Evolutionary conservation across 2,888 invertebrate species (phyloP).

Genomic region (Epiblema foenella): DNA sequence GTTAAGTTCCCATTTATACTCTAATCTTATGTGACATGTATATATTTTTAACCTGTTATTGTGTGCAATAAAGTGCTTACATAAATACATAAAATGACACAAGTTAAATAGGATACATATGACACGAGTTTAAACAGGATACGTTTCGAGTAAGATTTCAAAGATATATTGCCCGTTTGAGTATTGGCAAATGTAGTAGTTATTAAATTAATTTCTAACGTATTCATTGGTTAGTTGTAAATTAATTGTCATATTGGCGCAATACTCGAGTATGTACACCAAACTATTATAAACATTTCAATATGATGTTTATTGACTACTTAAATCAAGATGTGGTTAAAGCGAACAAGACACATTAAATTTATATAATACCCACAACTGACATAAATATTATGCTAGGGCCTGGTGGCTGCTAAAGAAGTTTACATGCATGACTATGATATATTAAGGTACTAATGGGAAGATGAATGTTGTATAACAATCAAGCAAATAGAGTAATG

Average conservation of each 20-base stretch:
- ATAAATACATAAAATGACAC: too few species aligned
- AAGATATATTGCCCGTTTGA: conserved; percentile 7
- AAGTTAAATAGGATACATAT: too few species aligned
- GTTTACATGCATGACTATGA: background rate
- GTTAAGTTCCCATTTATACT: too few species aligned
- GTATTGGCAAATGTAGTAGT: background rate
- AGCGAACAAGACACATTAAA: conserved; percentile 21
- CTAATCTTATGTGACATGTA: too few species aligned
- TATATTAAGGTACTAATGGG: background rate
- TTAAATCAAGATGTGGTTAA: conserved; percentile 26
- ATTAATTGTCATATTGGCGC: conserved; percentile 19
- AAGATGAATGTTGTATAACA: background rate
- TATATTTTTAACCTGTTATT: too few species aligned
- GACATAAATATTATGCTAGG: conserved; percentile 9
- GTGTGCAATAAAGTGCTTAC: too few species aligned
- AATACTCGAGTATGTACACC: conserved; percentile 12
- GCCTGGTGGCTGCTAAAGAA: background rate
- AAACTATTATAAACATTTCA: conserved; percentile 20
- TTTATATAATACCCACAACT: conserved; percentile 9
- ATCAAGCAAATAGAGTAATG: background rate
- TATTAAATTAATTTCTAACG: conserved; percentile 22
- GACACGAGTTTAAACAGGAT: background rate
- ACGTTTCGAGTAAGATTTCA: background rate
- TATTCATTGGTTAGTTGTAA: conserved; percentile 10
- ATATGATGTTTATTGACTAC: conserved; percentile 17